Conservation (phyloP, 2,797 vertebrate species). For the Platyrinchus mystaceus region DNA sequence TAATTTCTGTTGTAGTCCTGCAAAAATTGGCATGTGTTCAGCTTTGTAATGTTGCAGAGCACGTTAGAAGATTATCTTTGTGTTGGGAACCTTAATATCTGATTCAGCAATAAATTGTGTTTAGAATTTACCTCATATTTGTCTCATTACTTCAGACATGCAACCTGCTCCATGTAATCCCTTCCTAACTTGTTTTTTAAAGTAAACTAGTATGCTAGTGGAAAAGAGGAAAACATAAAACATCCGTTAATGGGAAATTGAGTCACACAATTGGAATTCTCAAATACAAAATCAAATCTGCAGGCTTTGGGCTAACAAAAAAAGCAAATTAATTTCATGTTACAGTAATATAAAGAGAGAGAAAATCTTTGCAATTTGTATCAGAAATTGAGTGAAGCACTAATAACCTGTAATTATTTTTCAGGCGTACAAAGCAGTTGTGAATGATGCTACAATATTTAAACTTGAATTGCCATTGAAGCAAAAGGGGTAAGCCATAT, state of each 20-base stretch:
- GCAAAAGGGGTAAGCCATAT: slow-evolving; percentile 91
- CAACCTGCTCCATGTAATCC: neutral
- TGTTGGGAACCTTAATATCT: neutral
- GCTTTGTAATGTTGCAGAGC: neutral
- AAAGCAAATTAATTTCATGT: neutral
- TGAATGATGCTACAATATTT: slow-evolving; percentile 99
- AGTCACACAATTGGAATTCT: neutral
- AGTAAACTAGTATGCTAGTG: neutral
- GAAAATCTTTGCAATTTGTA: neutral
- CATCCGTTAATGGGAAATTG: neutral
- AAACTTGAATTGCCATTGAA: slow-evolving; percentile 98
- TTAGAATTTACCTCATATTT: neutral
- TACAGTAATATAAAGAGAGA: neutral
- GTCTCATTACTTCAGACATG: neutral
- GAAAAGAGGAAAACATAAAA: neutral
- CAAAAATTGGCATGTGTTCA: neutral
- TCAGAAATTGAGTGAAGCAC: neutral
- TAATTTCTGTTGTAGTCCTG: neutral
- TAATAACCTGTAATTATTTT: slow-evolving; percentile 52
- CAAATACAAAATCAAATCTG: neutral
- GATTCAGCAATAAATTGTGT: neutral
- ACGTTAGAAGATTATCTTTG: neutral
- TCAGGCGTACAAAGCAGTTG: slow-evolving; percentile 98
- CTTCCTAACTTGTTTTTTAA: neutral
- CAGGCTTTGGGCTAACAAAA: neutral